Base-by-base conservation (phyloP, 1,140 invertebrate genomes). In the Chrysoperla carnea region DNA sequence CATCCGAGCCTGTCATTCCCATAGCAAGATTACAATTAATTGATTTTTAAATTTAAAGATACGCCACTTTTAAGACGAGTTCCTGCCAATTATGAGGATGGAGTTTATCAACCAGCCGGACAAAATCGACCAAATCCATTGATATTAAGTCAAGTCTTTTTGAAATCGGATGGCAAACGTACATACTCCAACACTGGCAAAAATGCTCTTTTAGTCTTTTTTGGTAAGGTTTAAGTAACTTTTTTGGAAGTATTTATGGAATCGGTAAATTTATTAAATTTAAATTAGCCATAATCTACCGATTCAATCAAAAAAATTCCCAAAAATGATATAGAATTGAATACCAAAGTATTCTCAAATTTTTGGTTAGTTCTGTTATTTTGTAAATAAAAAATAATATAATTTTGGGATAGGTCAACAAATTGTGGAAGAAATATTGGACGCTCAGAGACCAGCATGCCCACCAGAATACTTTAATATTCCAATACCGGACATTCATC, bases 171-270 rank as follows among this genome's bases (percentile, higher is more conserved):
- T n/a, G 29, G 48, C 8, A 60, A 58, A 36, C 67, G 67, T 6
- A 56, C 53, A 17, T 48, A 49, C 39, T 76, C 73, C 12, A 60
- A 52, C 45, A 62, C 61, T 6, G 77, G 75, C 33, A 69, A 68
- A 54, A 79, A 75, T 37, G 75, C 73, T 4, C 61, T 82, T 17
- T 61, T 78, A 37, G 75, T 78, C 4, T 82, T 75, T 54, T 82
- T 81, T 57, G 75, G 76, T 77, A 59, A 54, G 61, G 9, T n/a
- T n/a, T n/a, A n/a, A n/a, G n/a, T n/a, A n/a, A n/a, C n/a, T n/a
- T n/a, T n/a, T n/a, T n/a, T n/a, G n/a, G n/a, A n/a, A n/a, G n/a
- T n/a, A n/a, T n/a, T n/a, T n/a, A n/a, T n/a, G n/a, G n/a, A n/a
- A n/a, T n/a, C n/a, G n/a, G n/a, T n/a, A n/a, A n/a, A n/a, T n/a